A percentile compares a stretch with the other conserved stretches of the same genome.
Conservation (phyloP, 2,797 vertebrate species). For the Chrysocyon brachyurus region DNA sequence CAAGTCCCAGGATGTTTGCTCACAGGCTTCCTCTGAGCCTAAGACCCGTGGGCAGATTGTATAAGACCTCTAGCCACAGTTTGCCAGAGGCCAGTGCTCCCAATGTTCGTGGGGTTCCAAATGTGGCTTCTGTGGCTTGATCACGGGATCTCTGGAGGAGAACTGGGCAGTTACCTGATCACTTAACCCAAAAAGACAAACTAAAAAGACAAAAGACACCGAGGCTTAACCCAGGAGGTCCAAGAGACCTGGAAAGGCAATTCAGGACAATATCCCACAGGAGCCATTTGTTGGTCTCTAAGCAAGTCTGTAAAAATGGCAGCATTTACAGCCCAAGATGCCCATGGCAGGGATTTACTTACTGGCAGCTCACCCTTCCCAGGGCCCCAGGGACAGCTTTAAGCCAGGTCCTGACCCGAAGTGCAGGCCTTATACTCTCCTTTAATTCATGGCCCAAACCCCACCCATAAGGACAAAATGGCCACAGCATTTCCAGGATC, state of each 20-base stretch:
- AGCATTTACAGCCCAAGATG: background rate
- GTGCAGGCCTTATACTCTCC: constrained; percentile 3
- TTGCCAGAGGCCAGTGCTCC: background rate
- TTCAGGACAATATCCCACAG: background rate
- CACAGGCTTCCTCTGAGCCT: background rate
- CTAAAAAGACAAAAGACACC: constrained; percentile 2
- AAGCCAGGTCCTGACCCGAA: constrained; percentile 50
- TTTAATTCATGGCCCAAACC: background rate
- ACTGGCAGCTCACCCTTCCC: background rate
- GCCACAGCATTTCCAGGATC: constrained; percentile 78
- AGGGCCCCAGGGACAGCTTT: background rate
- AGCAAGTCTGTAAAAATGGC: constrained; percentile 23
- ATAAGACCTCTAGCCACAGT: background rate
- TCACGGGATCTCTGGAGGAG: constrained; percentile 6
- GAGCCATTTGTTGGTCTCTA: constrained; percentile 13
- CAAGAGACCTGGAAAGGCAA: background rate
- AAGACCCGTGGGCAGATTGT: background rate
- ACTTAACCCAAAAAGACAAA: background rate
- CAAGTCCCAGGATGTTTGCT: background rate
- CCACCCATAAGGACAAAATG: constrained; percentile 43
- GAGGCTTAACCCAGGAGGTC: background rate
- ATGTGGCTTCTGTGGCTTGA: constrained; percentile 23
- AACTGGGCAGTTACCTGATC: background rate
- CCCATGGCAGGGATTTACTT: background rate
- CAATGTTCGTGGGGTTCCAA: background rate